Evolutionary conservation across 2,888 invertebrate species (phyloP), one percentile per base, ranked within the genome.

Genomic region (Agonopterix alstromeriana): DNA sequence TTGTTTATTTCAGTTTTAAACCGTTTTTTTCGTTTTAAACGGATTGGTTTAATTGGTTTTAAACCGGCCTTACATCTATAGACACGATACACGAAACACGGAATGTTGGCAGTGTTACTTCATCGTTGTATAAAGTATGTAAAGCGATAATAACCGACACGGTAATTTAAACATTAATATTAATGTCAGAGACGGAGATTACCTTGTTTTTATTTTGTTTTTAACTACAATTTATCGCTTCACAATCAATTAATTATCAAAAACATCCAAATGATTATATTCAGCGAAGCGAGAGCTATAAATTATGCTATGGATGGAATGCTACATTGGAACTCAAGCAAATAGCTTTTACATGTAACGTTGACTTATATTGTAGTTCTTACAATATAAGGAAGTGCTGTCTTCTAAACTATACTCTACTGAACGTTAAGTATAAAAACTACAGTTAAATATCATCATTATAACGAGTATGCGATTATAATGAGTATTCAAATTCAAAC

Each of bases 241-340:
- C 27, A 5, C 27, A 27, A 27, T 27, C 27, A 27, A 27, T 38
- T 38, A 38, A n/a, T 38, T 9, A n/a, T 38, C 38, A 38, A 10
- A 38, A 38, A 38, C 10, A n/a, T n/a, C 38, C 3, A 38, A 38
- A 38, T 3, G 3, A 38, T 2, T 38, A n/a, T 38, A 38, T 53
- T 56, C 52, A 48, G 48, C 41, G 52, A 54, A 51, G 61, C 48
- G 38, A 40, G 35, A 2, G 46, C 3, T 43, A 11, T 8, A 36
- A 38, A 50, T 50, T 50, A 55, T 50, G 50, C 60, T 65, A 63
- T 73, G 73, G 78, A 76, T 77, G 77, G 77, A 78, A 77, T 77
- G 72, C 70, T 60, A 27, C 58, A 59, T 60, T 61, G 56, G 54
- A 61, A 60, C 57, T 53, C 55, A 56, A 59, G 61, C 55, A 47